Base-by-base conservation (phyloP, 2,797 vertebrate species). In the Cynopterus sphinx region DNA sequence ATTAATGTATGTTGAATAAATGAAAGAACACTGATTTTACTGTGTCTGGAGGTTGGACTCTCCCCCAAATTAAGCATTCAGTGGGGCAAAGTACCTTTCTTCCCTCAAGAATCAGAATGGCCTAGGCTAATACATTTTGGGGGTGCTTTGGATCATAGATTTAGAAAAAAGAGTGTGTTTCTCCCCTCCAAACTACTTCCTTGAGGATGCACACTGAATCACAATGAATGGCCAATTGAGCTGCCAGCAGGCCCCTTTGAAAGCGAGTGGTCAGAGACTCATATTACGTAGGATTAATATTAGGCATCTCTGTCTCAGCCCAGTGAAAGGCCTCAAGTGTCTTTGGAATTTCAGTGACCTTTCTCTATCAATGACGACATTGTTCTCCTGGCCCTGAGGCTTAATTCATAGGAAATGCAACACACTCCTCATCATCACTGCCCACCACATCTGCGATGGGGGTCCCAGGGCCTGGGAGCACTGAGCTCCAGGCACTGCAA, bases 341-440 rank as follows among this genome's bases (percentile, higher is more conserved):
- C 98, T 96, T 98, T 97, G 74, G 89, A 98, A 98, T 98, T 98
- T 98, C 97, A 97, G 98, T 95, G 98, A 98, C 98, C 98, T 99
- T 99, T 98, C 78, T 71, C 94, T 75, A 97, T 98, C 98, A 99
- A 98, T 98, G 95, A 98, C 0, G 0, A 93, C 95, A 98, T 98
- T 99, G 98, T 98, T 98, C 8, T 95, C 81, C 36, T 0, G 65
- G 41, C 94, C 94, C 5, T 61, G 88, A 95, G 83, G 97, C 94
- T 98, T 95, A 4, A 98, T 96, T 97, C 97, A 88, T 91, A 79
- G 95, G 96, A 98, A 96, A 97, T 96, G 96, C 96, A 63, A 68
- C 87, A 71, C 15, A 43, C 97, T 98, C 81, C 96, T 89, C 2
- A 4, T 96, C 97, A 63, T 51, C 36, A 21, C 85, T 96, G 94